A percentile compares a stretch with the other conserved stretches of the same genome.
phyloP scores from a whole-genome alignment of 2,888 invertebrate species.

The Torymus auratus region DNA sequence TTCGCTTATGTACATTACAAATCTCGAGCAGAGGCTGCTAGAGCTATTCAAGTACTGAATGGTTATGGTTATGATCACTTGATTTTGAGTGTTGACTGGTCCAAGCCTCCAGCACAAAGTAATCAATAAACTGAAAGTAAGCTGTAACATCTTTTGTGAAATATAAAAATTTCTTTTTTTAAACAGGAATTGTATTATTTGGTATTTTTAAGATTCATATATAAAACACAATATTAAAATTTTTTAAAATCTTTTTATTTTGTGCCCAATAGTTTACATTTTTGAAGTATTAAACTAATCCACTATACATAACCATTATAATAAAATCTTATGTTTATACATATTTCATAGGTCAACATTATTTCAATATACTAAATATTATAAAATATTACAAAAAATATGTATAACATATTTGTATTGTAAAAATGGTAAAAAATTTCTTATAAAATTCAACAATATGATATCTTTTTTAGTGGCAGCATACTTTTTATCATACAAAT shows the following conservation, averaged over 20 bases:
- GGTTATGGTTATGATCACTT: constrained; percentile 98
- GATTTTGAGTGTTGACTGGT: constrained; percentile 99
- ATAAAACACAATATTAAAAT: constrained; percentile 5
- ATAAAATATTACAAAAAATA: constrained; percentile 44
- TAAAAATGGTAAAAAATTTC: constrained; percentile 47
- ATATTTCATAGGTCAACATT: constrained; percentile 15
- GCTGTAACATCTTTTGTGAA: constrained; percentile 20
- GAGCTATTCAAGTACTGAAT: constrained; percentile 92
- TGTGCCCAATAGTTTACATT: constrained; percentile 35
- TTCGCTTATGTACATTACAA: constrained; percentile 99
- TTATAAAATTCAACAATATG: constrained; percentile 35
- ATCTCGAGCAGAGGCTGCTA: constrained; percentile 91
- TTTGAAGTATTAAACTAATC: constrained; percentile 24
- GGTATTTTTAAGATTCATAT: constrained; percentile 14
- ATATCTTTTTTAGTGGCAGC: constrained; percentile 34
- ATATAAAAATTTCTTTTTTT: constrained; percentile 15
- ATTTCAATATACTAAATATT: not conserved
- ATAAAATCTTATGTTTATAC: constrained; percentile 20
- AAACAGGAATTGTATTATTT: not conserved
- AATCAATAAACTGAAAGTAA: constrained; percentile 61
- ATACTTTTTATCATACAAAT: constrained; percentile 24
- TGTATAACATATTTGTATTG: constrained; percentile 24
- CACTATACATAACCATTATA: constrained; percentile 6
- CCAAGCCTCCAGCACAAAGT: constrained; percentile 84
- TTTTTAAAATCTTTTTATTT: constrained; percentile 42